phyloP scores from a whole-genome alignment of 2,113 vertebrate species.

The Cavia aperea region DNA sequence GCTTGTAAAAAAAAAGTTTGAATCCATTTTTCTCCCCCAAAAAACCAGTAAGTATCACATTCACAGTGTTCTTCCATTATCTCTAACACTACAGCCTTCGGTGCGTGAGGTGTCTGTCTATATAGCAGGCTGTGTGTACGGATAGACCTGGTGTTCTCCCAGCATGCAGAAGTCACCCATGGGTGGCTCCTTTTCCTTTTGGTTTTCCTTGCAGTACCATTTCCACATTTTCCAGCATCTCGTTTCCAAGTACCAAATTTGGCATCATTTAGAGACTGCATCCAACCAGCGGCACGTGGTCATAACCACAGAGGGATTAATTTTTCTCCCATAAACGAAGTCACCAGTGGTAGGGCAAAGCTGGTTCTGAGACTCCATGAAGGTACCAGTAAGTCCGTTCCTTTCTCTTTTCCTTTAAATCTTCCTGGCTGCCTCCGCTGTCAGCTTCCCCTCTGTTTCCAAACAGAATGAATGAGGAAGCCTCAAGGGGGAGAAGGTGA shows the following conservation, averaged over 20 bases:
- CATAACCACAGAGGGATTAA: background rate
- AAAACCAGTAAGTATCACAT: background rate
- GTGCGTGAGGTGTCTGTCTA: accelerated
- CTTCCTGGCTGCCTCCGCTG: background rate
- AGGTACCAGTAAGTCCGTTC: no score
- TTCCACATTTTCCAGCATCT: background rate
- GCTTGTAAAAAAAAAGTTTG: background rate
- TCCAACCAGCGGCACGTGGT: background rate
- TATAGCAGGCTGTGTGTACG: accelerated
- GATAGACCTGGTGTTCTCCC: background rate
- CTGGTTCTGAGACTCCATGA: background rate
- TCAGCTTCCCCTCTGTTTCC: background rate
- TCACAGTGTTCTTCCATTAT: background rate
- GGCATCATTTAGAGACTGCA: background rate
- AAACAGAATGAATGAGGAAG: background rate
- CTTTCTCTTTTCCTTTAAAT: background rate
- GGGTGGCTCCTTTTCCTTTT: background rate
- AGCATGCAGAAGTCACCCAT: background rate
- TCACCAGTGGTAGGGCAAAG: background rate
- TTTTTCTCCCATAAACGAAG: background rate
- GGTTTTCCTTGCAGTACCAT: background rate
- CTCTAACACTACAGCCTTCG: accelerated
- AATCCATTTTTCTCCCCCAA: background rate
- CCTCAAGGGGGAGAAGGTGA: background rate
- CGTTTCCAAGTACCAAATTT: background rate